Percentiles rank a stretch among this genome's conserved stretches.
Evolutionary conservation across 2,113 vertebrate species (phyloP).

Genomic region (Coptodon bakossiorum): DNA sequence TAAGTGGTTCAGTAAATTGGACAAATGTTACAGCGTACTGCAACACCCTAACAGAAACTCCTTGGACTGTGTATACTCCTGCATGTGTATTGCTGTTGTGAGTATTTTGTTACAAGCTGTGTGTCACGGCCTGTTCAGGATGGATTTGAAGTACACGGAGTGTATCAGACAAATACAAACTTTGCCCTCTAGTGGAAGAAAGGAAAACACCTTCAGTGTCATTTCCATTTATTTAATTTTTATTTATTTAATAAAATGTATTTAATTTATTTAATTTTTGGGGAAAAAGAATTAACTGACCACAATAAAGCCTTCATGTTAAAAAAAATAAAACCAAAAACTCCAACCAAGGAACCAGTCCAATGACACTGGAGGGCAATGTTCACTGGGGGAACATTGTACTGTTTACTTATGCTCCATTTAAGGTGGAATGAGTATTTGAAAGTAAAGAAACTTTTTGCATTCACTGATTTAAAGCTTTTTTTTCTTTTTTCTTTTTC

Average conservation of each 20-base stretch:
- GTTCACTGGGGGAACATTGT: background rate
- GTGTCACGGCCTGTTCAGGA: background rate
- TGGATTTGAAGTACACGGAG: background rate
- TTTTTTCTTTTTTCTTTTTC: rapidly evolving
- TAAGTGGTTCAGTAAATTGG: background rate
- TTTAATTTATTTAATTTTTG: background rate
- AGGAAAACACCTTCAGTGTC: background rate
- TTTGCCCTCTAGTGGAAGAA: slow-evolving; percentile 36
- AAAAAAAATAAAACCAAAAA: background rate
- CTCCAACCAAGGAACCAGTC: background rate
- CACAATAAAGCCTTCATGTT: background rate
- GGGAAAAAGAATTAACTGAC: background rate
- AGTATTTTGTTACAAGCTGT: background rate
- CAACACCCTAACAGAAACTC: background rate
- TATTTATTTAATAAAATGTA: background rate
- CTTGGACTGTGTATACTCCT: background rate
- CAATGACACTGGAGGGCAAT: background rate
- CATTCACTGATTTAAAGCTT: rapidly evolving
- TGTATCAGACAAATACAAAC: background rate
- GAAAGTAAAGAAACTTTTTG: background rate
- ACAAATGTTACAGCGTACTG: background rate
- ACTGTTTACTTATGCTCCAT: rapidly evolving
- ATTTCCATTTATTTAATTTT: background rate
- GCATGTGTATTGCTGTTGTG: background rate
- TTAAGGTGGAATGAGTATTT: background rate